Conservation (phyloP, 2,113 vertebrate genomes). For the Boleophthalmus pectinirostris region DNA sequence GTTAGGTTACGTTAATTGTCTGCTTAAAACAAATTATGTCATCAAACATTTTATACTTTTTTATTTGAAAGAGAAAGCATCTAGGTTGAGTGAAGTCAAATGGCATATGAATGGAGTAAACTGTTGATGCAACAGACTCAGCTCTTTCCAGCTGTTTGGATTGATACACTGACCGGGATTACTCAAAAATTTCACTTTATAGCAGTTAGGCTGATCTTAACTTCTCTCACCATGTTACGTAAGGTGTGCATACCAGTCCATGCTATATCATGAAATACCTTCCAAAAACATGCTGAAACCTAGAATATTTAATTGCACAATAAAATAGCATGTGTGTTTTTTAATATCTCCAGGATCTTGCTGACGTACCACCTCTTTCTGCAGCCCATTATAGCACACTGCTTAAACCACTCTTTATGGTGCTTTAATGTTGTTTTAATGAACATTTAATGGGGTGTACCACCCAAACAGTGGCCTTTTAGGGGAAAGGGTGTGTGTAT, state of each 20-base stretch:
- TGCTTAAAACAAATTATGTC: not conserved
- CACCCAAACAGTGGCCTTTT: conserved; percentile 4
- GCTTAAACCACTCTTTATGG: conserved; percentile 1
- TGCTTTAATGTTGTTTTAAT: conserved; percentile 11
- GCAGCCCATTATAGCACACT: conserved; percentile 25
- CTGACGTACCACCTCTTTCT: conserved; percentile 9
- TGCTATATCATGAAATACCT: not conserved
- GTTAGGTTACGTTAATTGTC: not conserved
- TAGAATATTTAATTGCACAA: conserved; percentile 2
- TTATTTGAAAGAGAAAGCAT: not conserved
- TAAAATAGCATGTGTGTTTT: conserved; percentile 21
- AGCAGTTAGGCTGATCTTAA: not conserved
- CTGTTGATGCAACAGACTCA: not conserved
- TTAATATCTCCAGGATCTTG: conserved; percentile 8
- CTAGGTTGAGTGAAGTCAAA: not conserved
- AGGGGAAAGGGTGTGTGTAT: conserved; percentile 15
- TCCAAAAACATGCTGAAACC: not conserved
- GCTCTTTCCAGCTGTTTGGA: conserved; percentile 33
- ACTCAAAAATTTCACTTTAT: not conserved
- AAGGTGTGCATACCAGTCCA: not conserved
- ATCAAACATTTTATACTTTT: not conserved
- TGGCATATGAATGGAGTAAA: conserved; percentile 8
- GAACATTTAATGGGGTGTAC: not conserved
- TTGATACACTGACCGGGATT: not conserved
- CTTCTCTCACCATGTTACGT: not conserved